Conservation (phyloP, 2,797 vertebrate species). For the Falco peregrinus region DNA sequence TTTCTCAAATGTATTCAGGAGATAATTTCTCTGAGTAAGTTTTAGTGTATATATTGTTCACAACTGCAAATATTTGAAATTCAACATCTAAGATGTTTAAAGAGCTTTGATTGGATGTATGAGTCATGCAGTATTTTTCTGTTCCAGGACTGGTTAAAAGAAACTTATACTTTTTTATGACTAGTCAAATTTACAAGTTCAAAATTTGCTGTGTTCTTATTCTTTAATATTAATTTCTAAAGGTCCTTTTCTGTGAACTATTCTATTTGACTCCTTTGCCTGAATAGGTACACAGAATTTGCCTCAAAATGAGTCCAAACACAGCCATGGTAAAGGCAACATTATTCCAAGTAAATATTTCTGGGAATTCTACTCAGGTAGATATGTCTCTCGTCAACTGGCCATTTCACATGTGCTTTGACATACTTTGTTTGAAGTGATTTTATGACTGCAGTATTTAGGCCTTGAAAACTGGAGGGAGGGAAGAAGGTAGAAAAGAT, state of each 20-base stretch:
- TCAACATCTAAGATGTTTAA: slow-evolving; percentile 25
- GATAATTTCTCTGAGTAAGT: slow-evolving; percentile 25
- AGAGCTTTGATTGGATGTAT: slow-evolving; percentile 17
- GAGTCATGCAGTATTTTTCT: slow-evolving; percentile 28
- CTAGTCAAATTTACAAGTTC: neutral
- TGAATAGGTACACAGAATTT: neutral
- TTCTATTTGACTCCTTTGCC: neutral
- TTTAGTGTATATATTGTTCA: slow-evolving; percentile 10
- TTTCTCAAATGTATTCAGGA: slow-evolving; percentile 20
- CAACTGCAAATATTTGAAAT: slow-evolving; percentile 36
- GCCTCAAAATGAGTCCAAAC: neutral
- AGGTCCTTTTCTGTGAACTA: neutral
- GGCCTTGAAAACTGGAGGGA: neutral
- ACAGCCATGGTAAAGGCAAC: neutral
- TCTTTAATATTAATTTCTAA: neutral
- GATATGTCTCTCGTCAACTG: neutral
- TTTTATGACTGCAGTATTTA: neutral
- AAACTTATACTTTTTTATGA: neutral
- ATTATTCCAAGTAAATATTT: slow-evolving; percentile 7
- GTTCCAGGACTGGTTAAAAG: slow-evolving; percentile 1
- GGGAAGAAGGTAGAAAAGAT: neutral
- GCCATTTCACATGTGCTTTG: neutral
- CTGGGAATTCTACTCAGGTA: neutral
- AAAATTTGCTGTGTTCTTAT: neutral
- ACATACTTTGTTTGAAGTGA: neutral